Percentiles rank a stretch among this genome's conserved stretches.
Evolutionary conservation across 2,888 invertebrate genomes (phyloP).

Genomic region (Ceriagrion tenellum): DNA sequence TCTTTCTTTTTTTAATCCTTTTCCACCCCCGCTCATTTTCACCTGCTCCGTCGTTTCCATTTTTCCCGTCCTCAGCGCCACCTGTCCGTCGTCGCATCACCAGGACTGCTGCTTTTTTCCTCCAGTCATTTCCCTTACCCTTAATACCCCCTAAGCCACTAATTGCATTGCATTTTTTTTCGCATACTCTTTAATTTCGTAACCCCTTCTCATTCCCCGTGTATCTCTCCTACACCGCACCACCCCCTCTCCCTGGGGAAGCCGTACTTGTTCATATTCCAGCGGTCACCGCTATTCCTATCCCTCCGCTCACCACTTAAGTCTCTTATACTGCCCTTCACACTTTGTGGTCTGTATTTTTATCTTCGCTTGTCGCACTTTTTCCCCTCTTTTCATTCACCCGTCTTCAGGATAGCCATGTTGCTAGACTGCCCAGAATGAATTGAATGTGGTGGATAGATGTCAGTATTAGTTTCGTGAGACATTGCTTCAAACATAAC

Average conservation of each 20-base stretch:
- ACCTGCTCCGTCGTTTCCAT: slow-evolving; percentile 27
- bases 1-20: neutral
- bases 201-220: slow-evolving; percentile 23
- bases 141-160: slow-evolving; percentile 64
- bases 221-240: neutral
- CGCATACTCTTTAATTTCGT: slow-evolving; percentile 53
- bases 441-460: too few species aligned
- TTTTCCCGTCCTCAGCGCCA: slow-evolving; percentile 24
- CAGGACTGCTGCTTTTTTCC: neutral
- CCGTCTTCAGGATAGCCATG: neutral
- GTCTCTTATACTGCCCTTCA: neutral
- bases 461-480: too few species aligned
- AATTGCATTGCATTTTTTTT: slow-evolving; percentile 61
- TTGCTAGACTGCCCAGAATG: too few species aligned
- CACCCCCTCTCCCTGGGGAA: neutral
- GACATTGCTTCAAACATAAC: too few species aligned
- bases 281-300: slow-evolving; percentile 1
- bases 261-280: slow-evolving; percentile 18
- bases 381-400: neutral
- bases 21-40: slow-evolving; percentile 25
- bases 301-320: neutral
- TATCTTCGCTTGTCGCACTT: neutral
- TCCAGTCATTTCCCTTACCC: slow-evolving; percentile 49
- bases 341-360: neutral
- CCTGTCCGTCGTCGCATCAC: slow-evolving; percentile 7